A percentile compares a stretch with the other conserved stretches of the same genome.
Evolutionary conservation across 2,888 invertebrate genomes (phyloP).

Genomic region (Tetragnatha montana): DNA sequence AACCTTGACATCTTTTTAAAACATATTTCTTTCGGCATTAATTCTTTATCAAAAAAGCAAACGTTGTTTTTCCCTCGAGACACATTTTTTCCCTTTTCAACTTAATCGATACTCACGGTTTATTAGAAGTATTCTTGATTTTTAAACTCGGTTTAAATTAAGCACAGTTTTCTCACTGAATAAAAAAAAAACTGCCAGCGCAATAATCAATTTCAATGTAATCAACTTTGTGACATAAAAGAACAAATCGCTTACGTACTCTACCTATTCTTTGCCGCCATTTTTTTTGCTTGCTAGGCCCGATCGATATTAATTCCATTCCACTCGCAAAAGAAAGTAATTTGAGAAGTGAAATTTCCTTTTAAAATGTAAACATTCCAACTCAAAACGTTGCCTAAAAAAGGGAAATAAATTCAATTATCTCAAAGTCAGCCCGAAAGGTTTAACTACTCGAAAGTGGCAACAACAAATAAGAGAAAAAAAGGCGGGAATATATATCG

Average conservation of each 20-base stretch:
- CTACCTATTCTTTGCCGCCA: background rate
- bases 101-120: background rate
- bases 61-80: background rate
- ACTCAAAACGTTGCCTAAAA: background rate
- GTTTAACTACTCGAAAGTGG: conserved; percentile 1
- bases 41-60: background rate
- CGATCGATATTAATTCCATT: conserved; percentile 29
- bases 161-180: background rate
- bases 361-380: conserved; percentile 25
- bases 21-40: background rate
- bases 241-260: background rate
- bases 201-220: background rate
- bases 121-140: background rate
- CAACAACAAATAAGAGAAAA: conserved; percentile 20
- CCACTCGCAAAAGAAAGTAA: background rate
- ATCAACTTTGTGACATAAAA: background rate
- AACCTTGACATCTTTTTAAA: background rate
- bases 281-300: background rate
- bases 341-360: conserved; percentile 11
- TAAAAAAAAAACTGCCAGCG: background rate
- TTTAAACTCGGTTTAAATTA: background rate
- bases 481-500: background rate
- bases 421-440: background rate
- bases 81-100: background rate
- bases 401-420: conserved; percentile 39